Base-by-base conservation (phyloP, 2,888 invertebrate genomes). In the Muscina levida region DNA sequence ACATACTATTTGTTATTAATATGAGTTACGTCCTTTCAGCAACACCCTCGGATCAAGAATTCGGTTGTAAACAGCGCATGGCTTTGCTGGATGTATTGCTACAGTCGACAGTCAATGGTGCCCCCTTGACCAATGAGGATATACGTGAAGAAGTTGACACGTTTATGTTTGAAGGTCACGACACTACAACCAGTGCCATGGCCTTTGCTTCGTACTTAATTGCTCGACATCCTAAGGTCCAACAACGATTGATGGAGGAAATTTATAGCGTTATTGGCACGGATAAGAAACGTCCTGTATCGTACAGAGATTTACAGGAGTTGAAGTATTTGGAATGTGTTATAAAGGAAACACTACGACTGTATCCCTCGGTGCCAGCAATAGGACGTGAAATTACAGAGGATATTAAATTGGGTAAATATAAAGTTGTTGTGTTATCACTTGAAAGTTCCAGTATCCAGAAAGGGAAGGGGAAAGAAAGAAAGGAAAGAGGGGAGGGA, bases 61-160 rank as follows among this genome's bases (percentile, higher is more conserved):
- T 85, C 88, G 93, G 92, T 65, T 90, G 91, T 17, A 93, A 92
- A 85, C 93, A 92, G 84, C 93, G 93, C 84, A 91, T 93, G 85
- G 93, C 94, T 0, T 93, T 95, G 84, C 88, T 95, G 84, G 95
- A 95, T 90, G 89, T 94, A 31, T 88, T 95, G 8, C 87, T 95
- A 11, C 90, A 93, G 70, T 91, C 93, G 0, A 92, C 91, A 77
- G 90, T 92, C 0, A 91, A 93, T 79, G 93, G 93, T 0, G 86
- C 91, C 42, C 92, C 91, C 1, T 89, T 95, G 56, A 91, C 92
- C 3, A 92, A 93, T 67, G 89, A 92, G 19, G 92, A 92, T 74
- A 92, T 95, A 11, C 91, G 93, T 62, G 93, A 94, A 86, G 94
- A 95, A 90, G 93, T 94, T 0, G 93, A 94, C 82, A 95, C 95